Evolutionary conservation across 2,888 invertebrate species (phyloP).

Genomic region (Neoaliturus tenellus): DNA sequence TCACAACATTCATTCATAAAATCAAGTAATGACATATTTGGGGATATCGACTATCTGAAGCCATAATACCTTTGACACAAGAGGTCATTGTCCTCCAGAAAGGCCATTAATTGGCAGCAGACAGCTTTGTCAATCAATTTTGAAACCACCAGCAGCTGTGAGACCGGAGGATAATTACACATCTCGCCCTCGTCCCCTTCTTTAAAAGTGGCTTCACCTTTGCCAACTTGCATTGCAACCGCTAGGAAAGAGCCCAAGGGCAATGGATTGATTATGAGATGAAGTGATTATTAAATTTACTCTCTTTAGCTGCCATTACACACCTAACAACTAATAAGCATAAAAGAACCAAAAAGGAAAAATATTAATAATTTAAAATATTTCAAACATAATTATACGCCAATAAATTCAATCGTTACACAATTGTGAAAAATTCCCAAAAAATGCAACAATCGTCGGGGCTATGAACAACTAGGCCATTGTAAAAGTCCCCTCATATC

Average conservation of each 20-base stretch:
- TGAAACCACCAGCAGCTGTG: not conserved
- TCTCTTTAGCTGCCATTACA: not conserved
- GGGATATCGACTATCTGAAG: not conserved
- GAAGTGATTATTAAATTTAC: not conserved
- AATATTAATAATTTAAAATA: too few relatives aligned
- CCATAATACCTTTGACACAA: not conserved
- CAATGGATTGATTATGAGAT: not conserved
- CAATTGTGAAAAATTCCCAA: too few relatives aligned
- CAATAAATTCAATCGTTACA: too few relatives aligned
- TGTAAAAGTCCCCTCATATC: too few relatives aligned
- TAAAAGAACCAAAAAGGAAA: too few relatives aligned
- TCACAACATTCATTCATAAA: constrained; percentile 3
- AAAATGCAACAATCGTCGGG: too few relatives aligned
- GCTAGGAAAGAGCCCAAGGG: not conserved
- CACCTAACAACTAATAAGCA: too few relatives aligned
- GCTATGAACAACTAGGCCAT: too few relatives aligned
- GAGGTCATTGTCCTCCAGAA: not conserved
- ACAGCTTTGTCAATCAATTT: constrained; percentile 1
- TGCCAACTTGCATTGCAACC: constrained; percentile 7
- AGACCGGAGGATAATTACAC: not conserved
- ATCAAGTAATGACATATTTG: not conserved
- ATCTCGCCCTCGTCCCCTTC: not conserved
- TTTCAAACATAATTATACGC: too few relatives aligned
- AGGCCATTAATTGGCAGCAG: not conserved
- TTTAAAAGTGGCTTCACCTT: too few relatives aligned